Base-by-base conservation (phyloP, 1,140 invertebrate species). In the Calliopsis andreniformis region DNA sequence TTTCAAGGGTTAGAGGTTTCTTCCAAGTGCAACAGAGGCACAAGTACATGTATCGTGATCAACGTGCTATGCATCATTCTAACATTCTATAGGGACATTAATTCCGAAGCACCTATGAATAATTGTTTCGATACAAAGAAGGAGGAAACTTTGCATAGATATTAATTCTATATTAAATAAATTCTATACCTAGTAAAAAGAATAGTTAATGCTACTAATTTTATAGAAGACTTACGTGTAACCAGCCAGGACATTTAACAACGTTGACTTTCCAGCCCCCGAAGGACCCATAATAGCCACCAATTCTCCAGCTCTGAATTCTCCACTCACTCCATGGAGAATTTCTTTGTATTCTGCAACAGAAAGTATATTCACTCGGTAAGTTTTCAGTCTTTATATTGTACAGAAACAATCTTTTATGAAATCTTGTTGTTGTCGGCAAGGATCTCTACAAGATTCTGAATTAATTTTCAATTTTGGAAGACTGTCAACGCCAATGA, bases 211-310 rank as follows among this genome's bases (percentile, higher is more conserved):
- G n/a, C n/a, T n/a, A n/a, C n/a, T n/a, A n/a, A n/a, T 20, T 14
- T 47, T n/a, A 7, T 49, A 14, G 25, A 12, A 7, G 49, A 92
- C 94, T 93, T 91, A 95, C 95, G 92, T 93, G 80, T 93, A 96
- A 82, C 95, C 96, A n/a, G 95, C 95, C 16, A 97, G 90, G 61
- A 96, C 95, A 84, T 97, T 96, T 80, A 97, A 91, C 0, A 97
- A 90, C 0, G 96, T 96, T 8, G 95, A 96, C 91, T 98, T 98
- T 25, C 97, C 97, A 12, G 96, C 96, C 1, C 96, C 96, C 1
- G 96, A 97, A 12, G 96, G 96, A 20, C 96, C 96, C 93, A 98
- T 95, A 67, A 98, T 97, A 55, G 96, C 96, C 1, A 96, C 95
- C 59, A 97, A 82, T 92, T 95, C 94, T 25, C 95, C 95, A 0